A percentile compares a stretch with the other conserved stretches of the same genome.
Conservation (phyloP, 2,113 vertebrate species). For the Hyperoodon ampullatus region DNA sequence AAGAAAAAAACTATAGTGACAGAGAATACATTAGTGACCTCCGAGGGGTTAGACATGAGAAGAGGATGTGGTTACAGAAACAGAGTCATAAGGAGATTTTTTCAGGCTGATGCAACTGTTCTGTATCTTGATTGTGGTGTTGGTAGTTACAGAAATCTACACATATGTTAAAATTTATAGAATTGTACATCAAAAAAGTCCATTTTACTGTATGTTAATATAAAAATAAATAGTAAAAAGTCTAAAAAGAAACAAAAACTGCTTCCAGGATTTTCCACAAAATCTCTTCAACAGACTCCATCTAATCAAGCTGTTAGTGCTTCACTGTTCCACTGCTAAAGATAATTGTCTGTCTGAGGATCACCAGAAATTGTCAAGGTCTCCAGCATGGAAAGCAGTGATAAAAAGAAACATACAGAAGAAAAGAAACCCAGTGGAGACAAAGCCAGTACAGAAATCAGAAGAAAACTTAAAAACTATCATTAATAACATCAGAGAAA, state of each 20-base stretch:
- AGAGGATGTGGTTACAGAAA: not conserved
- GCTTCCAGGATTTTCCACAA: not conserved
- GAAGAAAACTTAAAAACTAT: not conserved
- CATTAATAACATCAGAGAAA: not conserved
- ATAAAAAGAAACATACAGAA: not conserved
- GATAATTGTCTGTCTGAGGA: not conserved
- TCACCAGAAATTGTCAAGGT: not conserved
- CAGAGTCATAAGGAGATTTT: accelerated
- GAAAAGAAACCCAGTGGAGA: not conserved
- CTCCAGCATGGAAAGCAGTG: not conserved
- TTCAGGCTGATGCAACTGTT: not conserved
- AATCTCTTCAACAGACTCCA: not conserved
- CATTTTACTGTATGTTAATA: not conserved
- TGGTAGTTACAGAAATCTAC: not conserved
- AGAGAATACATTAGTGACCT: not conserved
- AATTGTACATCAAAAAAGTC: not conserved
- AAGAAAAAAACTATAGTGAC: not conserved
- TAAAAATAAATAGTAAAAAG: not conserved
- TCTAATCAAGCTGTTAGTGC: not conserved
- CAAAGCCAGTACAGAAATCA: not conserved
- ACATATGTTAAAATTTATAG: not conserved
- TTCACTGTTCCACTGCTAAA: not conserved
- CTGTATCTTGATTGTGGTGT: not conserved
- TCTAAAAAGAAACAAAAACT: not conserved
- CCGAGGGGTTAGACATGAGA: not conserved